These are phyloP conservation scores for Epinephelus malabaricus DNA, from an alignment of 2,797 vertebrate species.

Conservation along the genomic window DNA sequence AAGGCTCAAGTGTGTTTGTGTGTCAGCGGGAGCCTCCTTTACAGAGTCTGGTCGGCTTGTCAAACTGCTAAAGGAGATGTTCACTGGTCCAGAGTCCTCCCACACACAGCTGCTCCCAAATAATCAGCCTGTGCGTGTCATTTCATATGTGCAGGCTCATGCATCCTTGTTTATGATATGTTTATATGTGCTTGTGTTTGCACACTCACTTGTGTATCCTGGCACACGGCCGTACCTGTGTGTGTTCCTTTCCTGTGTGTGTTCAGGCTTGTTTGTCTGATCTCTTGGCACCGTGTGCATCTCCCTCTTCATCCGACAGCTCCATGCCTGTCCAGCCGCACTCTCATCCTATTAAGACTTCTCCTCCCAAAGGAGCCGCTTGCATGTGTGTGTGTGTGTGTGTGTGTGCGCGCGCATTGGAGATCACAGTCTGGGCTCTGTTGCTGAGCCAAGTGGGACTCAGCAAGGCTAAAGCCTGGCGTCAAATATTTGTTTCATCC, in stretches of 20 bases:
- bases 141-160: constrained; percentile 37
- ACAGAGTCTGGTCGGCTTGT: constrained; percentile 59
- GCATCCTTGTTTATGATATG: constrained; percentile 31
- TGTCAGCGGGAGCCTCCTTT: constrained; percentile 51
- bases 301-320: constrained; percentile 42
- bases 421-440: constrained; percentile 47
- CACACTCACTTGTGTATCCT: constrained; percentile 12
- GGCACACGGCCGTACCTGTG: constrained; percentile 12
- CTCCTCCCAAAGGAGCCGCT: constrained; percentile 38
- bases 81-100: constrained; percentile 73
- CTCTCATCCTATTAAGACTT: constrained; percentile 61
- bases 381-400: constrained; percentile 5
- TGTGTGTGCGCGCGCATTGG: constrained; percentile 1
- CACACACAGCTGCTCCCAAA: constrained; percentile 80
- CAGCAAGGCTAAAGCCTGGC: constrained; percentile 23
- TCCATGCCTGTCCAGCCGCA: constrained; percentile 55
- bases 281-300: constrained; percentile 14
- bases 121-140: constrained; percentile 48
- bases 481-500: constrained; percentile 48
- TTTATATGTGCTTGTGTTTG: constrained; percentile 35
- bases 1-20: constrained; percentile 52
- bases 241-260: constrained; percentile 13
- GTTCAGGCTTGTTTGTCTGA: constrained; percentile 41
- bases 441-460: constrained; percentile 45
- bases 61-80: constrained; percentile 64